Evolutionary conservation across 2,797 vertebrate species (phyloP).

Genomic region (Megaceryle alcyon): DNA sequence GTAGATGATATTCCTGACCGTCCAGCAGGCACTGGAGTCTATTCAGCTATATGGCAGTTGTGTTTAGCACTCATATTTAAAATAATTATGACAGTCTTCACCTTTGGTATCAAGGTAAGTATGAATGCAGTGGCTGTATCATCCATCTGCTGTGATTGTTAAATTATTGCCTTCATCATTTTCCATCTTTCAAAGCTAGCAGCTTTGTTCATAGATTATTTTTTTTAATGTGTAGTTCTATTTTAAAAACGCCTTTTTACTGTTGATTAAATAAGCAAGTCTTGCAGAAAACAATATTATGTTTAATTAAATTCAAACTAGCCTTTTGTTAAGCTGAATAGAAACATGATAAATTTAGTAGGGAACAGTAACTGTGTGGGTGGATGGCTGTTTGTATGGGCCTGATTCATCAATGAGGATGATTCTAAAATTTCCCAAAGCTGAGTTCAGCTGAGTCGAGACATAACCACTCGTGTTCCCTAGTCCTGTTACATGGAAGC

Average conservation of each 20-base stretch:
- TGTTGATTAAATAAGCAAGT: background rate
- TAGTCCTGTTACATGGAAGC: background rate
- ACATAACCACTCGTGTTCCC: background rate
- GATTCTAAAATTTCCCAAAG: background rate
- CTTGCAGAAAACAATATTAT: background rate
- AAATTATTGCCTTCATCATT: background rate
- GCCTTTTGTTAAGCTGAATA: background rate
- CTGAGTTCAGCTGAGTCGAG: background rate
- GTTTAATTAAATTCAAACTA: background rate
- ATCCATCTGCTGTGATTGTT: background rate
- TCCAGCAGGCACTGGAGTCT: constrained; percentile 90
- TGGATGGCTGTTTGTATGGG: background rate
- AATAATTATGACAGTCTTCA: constrained; percentile 99
- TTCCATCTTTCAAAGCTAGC: background rate
- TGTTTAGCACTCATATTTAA: constrained; percentile 97
- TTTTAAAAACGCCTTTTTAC: background rate
- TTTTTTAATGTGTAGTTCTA: background rate
- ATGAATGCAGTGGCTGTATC: background rate
- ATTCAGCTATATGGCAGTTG: constrained; percentile 97
- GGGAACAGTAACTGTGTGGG: background rate
- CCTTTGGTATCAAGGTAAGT: constrained; percentile 96
- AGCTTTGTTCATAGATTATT: background rate
- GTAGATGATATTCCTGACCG: constrained; percentile 89
- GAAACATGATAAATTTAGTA: background rate
- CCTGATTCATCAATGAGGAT: background rate